Evolutionary conservation across 2,113 vertebrate species (phyloP).

Genomic region (Larimichthys crocea): DNA sequence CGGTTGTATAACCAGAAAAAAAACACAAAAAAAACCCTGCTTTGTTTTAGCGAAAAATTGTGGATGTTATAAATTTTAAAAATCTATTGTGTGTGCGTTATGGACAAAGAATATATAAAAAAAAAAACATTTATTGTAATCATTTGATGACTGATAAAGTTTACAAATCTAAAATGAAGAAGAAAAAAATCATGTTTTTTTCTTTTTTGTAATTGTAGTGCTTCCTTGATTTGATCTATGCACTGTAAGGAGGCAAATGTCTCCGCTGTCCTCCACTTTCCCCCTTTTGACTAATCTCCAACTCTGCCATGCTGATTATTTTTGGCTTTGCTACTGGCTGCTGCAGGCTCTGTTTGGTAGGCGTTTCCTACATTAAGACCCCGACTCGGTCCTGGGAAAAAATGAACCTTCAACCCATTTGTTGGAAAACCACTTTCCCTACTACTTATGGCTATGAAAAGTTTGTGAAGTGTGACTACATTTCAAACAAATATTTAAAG

Average conservation of each 20-base stretch:
- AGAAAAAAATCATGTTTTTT: slow-evolving; percentile 74
- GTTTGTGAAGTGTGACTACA: no score
- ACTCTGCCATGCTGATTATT: slow-evolving; percentile 56
- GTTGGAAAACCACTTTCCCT: neutral
- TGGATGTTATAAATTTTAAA: slow-evolving; percentile 80
- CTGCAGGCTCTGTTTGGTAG: slow-evolving; percentile 40
- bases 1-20: slow-evolving; percentile 49
- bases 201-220: slow-evolving; percentile 88
- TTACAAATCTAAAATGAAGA: slow-evolving; percentile 85
- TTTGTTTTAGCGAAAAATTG: slow-evolving; percentile 82
- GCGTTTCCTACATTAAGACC: slow-evolving; percentile 13
- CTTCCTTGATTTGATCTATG: slow-evolving; percentile 99
- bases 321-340: slow-evolving; percentile 73
- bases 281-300: slow-evolving; percentile 37
- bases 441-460: no score
- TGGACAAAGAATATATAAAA: slow-evolving; percentile 75
- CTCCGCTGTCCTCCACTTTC: slow-evolving; percentile 70
- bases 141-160: slow-evolving; percentile 83
- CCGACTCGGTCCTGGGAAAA: slow-evolving; percentile 1
- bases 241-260: slow-evolving; percentile 92
- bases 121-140: slow-evolving; percentile 72
- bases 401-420: neutral
- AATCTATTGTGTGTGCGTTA: slow-evolving; percentile 73
- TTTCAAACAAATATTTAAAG: no score
- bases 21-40: slow-evolving; percentile 63